phyloP scores from a whole-genome alignment of 1,140 invertebrate species.

The Ganaspis sp. region DNA sequence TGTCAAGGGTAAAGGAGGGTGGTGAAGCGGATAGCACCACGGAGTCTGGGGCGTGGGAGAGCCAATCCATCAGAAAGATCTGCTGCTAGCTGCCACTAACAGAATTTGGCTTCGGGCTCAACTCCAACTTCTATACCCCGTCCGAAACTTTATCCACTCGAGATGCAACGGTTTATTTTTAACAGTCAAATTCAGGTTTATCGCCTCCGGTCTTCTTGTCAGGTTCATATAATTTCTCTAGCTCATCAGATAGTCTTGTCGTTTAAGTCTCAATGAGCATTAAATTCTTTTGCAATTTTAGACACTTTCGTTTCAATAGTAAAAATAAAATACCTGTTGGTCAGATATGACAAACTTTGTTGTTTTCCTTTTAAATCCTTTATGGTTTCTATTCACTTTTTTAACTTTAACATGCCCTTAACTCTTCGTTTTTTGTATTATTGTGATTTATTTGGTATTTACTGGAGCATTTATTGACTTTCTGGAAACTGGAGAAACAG shows the following conservation, averaged over 20 bases:
- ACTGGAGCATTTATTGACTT: neutral
- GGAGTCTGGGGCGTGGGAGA: slow-evolving; percentile 64
- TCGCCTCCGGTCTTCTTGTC: slow-evolving; percentile 49
- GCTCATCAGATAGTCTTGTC: neutral
- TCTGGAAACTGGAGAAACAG: neutral
- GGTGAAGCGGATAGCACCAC: slow-evolving; percentile 45
- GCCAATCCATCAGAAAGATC: slow-evolving; percentile 70
- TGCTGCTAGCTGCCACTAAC: slow-evolving; percentile 66
- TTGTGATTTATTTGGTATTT: neutral
- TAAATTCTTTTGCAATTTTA: neutral
- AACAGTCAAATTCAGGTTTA: slow-evolving; percentile 65
- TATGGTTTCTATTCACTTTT: no score
- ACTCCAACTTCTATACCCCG: slow-evolving; percentile 58
- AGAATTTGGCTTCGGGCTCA: slow-evolving; percentile 60
- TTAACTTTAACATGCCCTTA: no score
- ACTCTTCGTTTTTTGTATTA: no score
- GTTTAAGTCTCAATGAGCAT: neutral
- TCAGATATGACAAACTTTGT: no score
- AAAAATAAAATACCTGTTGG: no score
- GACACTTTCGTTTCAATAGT: no score
- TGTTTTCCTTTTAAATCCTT: no score
- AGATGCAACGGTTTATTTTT: slow-evolving; percentile 56
- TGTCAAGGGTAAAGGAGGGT: slow-evolving; percentile 35
- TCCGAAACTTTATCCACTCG: slow-evolving; percentile 50
- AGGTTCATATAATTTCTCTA: slow-evolving; percentile 46